Evolutionary conservation across 2,888 invertebrate species (phyloP).

Genomic region (Xylocampa areola): DNA sequence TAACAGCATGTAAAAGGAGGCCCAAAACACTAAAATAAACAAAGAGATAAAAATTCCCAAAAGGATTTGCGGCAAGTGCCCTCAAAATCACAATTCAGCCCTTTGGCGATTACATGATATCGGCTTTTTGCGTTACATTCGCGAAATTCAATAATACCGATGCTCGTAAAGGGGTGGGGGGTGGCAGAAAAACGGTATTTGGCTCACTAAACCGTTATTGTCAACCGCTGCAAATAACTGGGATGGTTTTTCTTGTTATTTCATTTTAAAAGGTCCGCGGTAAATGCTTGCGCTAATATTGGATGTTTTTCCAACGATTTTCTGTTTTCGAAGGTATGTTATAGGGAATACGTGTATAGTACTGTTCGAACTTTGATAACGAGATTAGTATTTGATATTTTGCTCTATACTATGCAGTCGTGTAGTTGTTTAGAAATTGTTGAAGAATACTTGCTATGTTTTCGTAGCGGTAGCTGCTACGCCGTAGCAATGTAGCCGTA

Average conservation of each 20-base stretch:
- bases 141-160: slow-evolving; percentile 69
- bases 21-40: slow-evolving; percentile 68
- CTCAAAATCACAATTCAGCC: slow-evolving; percentile 70
- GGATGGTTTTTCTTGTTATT: slow-evolving; percentile 60
- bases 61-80: slow-evolving; percentile 66
- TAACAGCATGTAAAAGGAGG: slow-evolving; percentile 50
- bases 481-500: too few relatives aligned
- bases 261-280: slow-evolving; percentile 55
- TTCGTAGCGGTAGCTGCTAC: too few relatives aligned
- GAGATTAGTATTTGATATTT: too few relatives aligned
- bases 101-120: slow-evolving; percentile 70
- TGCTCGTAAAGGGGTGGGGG: slow-evolving; percentile 62
- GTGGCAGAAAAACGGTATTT: slow-evolving; percentile 56
- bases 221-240: slow-evolving; percentile 59
- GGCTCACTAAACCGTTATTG: slow-evolving; percentile 59
- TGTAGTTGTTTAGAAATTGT: too few relatives aligned
- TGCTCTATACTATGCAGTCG: too few relatives aligned
- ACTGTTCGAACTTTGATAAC: too few relatives aligned
- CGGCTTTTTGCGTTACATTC: slow-evolving; percentile 60
- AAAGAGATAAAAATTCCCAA: slow-evolving; percentile 68
- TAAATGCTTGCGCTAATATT: slow-evolving; percentile 44
- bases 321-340: slow-evolving; percentile 5
- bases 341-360: not conserved
- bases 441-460: too few relatives aligned
- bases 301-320: slow-evolving; percentile 13